Base-by-base conservation (phyloP, 2,113 vertebrate genomes). In the Panurus biarmicus region DNA sequence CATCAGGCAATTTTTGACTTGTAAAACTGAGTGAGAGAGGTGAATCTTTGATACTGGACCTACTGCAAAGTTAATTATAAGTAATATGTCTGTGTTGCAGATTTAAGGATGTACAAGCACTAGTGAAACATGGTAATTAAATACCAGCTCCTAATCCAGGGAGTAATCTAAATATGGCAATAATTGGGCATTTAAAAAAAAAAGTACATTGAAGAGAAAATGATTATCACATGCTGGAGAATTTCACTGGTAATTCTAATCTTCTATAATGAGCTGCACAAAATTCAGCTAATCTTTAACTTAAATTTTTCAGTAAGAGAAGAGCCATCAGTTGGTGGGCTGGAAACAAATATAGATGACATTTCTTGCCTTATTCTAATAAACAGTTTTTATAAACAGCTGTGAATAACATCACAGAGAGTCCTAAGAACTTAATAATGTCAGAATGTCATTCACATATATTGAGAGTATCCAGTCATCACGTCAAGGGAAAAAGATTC, bases 41-140 rank as follows among this genome's bases (percentile, higher is more conserved):
- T 72, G 80, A 79, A 57, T 95, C 67, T 82, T 65, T 51, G 69
- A 78, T 45, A 38, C 51, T 62, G 79, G 90, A 92, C 92, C 76
- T 66, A 57, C 85, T 86, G 69, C 89, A 78, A 76, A 83, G 93
- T 67, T 94, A 91, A 93, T 93, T 92, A 16, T 20, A 93, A 54
- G 65, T 86, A 74, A 9, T 51, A 38, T 4, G 35, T 74, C 82
- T 78, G 33, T 66, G 45, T 72, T 89, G 54, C 70, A 42, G 78
- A 82, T 87, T 66, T 78, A 66, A 82, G 81, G 67, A 70, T 64
- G 47, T 69, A 57, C 21, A 64, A 56, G 74, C 23, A 35, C 53
- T 42, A 51, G 77, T 67, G 84, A 89, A 73, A 84, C 31, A 31
- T 14, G 62, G 45, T 93, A 60, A 92, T 86, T 95, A 96, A 81